Conservation (phyloP, 37 sponge, comb jelly and placozoan genomes). For the Hexactinellida sp. region DNA sequence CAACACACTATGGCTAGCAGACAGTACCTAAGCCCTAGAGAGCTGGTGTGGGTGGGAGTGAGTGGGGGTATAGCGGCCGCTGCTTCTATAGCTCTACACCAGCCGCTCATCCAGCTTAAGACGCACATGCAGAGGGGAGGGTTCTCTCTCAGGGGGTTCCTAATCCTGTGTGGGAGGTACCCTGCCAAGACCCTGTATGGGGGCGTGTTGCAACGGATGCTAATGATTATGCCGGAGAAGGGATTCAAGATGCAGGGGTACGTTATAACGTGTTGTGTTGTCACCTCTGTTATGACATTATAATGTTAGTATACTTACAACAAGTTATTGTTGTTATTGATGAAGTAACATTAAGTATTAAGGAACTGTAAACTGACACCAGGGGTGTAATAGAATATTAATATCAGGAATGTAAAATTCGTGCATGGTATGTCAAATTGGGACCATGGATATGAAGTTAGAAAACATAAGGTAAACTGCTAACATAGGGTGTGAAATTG, state of each 20-base stretch:
- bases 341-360: no score
- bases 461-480: no score
- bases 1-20: no score
- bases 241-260: conserved; percentile 74
- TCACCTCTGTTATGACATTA: no score
- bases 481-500: no score
- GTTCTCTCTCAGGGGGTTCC: not conserved
- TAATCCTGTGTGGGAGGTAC: not conserved
- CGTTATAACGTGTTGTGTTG: conserved; percentile 32
- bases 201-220: conserved; percentile 51
- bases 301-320: no score
- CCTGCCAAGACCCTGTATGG: not conserved
- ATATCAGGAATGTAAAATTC: no score
- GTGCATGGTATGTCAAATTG: no score
- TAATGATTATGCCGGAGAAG: conserved; percentile 88
- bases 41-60: not conserved
- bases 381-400: no score
- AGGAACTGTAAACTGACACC: no score
- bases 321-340: no score
- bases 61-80: not conserved
- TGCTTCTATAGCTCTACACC: not conserved
- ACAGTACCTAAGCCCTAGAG: not conserved
- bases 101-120: not conserved
- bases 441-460: no score
- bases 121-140: not conserved